phyloP scores from a whole-genome alignment of 2,888 invertebrate species.

The Ernsta delagoae region DNA sequence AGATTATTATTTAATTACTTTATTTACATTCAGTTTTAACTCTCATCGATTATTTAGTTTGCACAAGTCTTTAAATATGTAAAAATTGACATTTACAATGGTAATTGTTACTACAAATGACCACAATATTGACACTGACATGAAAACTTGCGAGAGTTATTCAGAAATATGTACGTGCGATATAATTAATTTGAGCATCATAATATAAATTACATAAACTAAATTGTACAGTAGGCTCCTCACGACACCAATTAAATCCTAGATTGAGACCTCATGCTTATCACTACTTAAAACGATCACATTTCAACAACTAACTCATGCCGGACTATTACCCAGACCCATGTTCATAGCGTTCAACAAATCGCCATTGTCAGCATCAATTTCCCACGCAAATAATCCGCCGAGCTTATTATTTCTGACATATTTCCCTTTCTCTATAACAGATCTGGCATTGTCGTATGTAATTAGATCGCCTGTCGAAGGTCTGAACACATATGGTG shows the following conservation, averaged over 20 bases:
- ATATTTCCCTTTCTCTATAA: slow-evolving; percentile 78
- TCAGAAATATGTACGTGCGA: too few species aligned
- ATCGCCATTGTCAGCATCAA: slow-evolving; percentile 79
- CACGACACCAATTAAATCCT: slow-evolving; percentile 35
- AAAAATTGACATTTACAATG: not conserved
- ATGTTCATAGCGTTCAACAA: slow-evolving; percentile 78
- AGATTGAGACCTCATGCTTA: slow-evolving; percentile 56
- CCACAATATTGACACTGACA: not conserved
- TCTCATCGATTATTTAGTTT: not conserved
- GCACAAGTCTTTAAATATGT: not conserved
- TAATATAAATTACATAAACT: slow-evolving; percentile 28
- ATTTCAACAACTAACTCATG: slow-evolving; percentile 43
- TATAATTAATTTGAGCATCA: slow-evolving; percentile 22
- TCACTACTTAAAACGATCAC: slow-evolving; percentile 51
- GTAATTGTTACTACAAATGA: not conserved
- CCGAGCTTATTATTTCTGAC: slow-evolving; percentile 63
- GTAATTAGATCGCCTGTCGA: slow-evolving; percentile 75
- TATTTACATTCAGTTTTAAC: slow-evolving; percentile 2
- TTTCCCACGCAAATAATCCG: slow-evolving; percentile 78
- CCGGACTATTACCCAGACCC: slow-evolving; percentile 70
- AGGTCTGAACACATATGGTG: slow-evolving; percentile 76
- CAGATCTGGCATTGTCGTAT: slow-evolving; percentile 76
- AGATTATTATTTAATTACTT: not conserved
- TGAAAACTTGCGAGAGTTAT: too few species aligned
- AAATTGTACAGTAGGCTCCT: slow-evolving; percentile 14